phyloP scores from a whole-genome alignment of 1,140 invertebrate species.

The Diplogasteroides magnus region DNA sequence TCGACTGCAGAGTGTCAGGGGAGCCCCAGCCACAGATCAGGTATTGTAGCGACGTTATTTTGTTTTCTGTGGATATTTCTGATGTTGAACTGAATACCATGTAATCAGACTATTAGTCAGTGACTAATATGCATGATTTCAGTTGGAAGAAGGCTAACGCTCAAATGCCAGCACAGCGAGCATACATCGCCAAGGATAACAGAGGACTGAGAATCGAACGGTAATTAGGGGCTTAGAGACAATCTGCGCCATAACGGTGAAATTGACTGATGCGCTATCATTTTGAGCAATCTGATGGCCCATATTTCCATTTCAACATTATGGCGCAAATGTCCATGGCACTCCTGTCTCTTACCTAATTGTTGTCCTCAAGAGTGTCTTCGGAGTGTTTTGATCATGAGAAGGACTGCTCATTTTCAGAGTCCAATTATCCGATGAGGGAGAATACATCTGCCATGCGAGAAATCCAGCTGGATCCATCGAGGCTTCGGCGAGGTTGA shows the following conservation, averaged over 20 bases:
- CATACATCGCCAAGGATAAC: conserved; percentile 55
- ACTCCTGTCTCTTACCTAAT: too few species aligned
- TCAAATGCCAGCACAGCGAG: conserved; percentile 68
- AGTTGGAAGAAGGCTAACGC: conserved; percentile 80
- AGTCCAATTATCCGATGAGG: conserved; percentile 62
- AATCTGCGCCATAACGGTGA: too few species aligned
- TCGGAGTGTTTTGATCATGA: conserved; percentile 2
- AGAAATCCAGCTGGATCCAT: conserved; percentile 73
- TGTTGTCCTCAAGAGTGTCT: too few species aligned
- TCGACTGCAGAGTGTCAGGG: conserved; percentile 81
- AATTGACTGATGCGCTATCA: too few species aligned
- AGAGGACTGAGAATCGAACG: conserved; percentile 32
- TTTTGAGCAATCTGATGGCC: too few species aligned
- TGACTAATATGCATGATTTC: not conserved
- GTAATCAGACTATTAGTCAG: not conserved
- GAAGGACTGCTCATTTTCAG: conserved; percentile 20
- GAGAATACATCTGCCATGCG: conserved; percentile 74
- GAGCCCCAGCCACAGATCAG: conserved; percentile 76
- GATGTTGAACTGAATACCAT: not conserved
- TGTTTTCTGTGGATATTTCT: not conserved
- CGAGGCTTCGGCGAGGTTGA: conserved; percentile 68
- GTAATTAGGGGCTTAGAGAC: conserved; percentile 12
- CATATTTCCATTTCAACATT: too few species aligned
- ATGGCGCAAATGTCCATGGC: too few species aligned
- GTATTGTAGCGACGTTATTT: not conserved